Percentiles rank a stretch among this genome's conserved stretches.
Evolutionary conservation across 2,888 invertebrate species (phyloP).

Genomic region (Neoascia interrupta): DNA sequence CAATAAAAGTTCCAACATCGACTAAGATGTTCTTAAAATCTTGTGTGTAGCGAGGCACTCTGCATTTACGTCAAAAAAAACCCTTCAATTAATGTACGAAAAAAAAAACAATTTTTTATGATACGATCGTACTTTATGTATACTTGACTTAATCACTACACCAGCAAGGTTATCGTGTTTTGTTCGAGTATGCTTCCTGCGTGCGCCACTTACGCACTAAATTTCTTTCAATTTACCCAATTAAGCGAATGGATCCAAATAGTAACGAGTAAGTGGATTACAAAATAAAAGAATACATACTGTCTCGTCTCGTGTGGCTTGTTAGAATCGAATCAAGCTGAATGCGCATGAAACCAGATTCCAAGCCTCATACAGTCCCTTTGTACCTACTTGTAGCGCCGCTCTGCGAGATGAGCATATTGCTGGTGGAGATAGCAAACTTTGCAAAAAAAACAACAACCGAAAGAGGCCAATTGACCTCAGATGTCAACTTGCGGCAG

Average conservation of each 20-base stretch:
- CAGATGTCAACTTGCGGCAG: constrained; percentile 46
- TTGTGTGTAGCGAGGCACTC: no score
- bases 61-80: no score
- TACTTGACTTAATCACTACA: constrained; percentile 12
- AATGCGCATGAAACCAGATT: constrained; percentile 24
- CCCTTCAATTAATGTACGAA: no score
- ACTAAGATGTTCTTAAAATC: no score
- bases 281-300: constrained; percentile 23
- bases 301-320: background rate
- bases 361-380: background rate
- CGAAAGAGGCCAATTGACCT: constrained; percentile 55
- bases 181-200: constrained; percentile 33
- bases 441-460: constrained; percentile 42
- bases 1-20: no score
- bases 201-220: constrained; percentile 45
- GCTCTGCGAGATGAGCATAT: constrained; percentile 8
- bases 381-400: constrained; percentile 14
- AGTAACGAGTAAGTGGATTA: constrained; percentile 44
- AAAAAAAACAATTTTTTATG: no score
- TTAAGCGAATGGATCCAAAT: constrained; percentile 57
- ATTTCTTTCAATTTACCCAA: constrained; percentile 62
- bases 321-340: constrained; percentile 24
- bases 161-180: constrained; percentile 26
- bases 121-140: no score
- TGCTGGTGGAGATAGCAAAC: constrained; percentile 8